Conservation (phyloP, 2,797 vertebrate species). For the Denticeps clupeoides region DNA sequence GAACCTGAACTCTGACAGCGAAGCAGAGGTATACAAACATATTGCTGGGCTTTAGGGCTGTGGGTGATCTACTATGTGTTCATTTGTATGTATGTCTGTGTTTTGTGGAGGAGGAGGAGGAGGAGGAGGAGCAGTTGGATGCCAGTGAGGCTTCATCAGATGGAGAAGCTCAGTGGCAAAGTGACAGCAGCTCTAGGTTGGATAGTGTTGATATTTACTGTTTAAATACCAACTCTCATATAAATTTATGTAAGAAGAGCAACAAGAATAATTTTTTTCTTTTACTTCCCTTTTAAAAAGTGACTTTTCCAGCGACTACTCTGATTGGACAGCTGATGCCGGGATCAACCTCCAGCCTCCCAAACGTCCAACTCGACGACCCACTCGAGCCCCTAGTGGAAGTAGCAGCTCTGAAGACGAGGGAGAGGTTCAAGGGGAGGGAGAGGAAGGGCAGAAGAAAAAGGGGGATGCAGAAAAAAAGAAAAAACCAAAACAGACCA, state of each 20-base stretch:
- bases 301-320: constrained; percentile 94
- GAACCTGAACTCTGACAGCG: constrained; percentile 69
- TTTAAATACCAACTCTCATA: too few relatives aligned
- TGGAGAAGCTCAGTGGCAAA: constrained; percentile 79
- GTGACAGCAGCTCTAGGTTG: constrained; percentile 90
- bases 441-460: constrained; percentile 40
- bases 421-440: constrained; percentile 41
- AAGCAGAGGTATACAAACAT: constrained; percentile 61
- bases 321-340: constrained; percentile 95
- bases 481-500: constrained; percentile 75
- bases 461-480: constrained; percentile 46
- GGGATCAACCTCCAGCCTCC: constrained; percentile 97
- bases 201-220: too few relatives aligned
- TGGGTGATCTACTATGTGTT: not conserved
- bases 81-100: constrained; percentile 9
- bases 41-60: not conserved
- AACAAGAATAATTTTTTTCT: not conserved
- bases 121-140: constrained; percentile 67
- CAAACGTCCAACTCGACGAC: constrained; percentile 78
- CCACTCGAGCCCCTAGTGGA: constrained; percentile 58
- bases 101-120: constrained; percentile 46
- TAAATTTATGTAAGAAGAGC: not conserved
- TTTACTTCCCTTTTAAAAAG: constrained; percentile 42
- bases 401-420: constrained; percentile 93
- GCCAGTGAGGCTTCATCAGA: constrained; percentile 77